Conservation (phyloP, 2,113 vertebrate species). For the Platanista minor region DNA sequence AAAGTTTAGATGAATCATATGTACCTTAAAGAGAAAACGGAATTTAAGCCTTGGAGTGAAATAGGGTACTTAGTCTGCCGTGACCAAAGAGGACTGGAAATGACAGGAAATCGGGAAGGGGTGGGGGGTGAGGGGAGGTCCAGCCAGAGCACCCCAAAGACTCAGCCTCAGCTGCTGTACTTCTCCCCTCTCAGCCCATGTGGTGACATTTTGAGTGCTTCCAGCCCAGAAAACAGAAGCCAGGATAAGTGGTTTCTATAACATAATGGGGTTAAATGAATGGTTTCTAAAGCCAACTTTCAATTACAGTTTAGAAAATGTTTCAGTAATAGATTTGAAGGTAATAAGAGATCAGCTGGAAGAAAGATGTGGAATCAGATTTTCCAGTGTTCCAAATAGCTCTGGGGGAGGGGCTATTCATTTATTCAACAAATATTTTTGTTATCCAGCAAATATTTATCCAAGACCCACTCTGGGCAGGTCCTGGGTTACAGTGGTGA, state of each 20-base stretch:
- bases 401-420: not conserved
- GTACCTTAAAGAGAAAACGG: not conserved
- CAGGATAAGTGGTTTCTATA: not conserved
- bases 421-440: not conserved
- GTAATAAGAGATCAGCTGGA: not conserved
- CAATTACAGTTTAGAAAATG: not conserved
- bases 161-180: not conserved
- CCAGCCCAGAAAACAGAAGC: not conserved
- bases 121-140: rapidly evolving
- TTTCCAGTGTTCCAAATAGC: not conserved
- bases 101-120: not conserved
- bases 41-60: not conserved
- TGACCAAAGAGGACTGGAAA: not conserved
- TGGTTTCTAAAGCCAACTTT: not conserved
- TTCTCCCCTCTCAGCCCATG: not conserved
- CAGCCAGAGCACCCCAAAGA: not conserved
- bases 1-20: not conserved
- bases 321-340: not conserved
- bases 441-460: not conserved
- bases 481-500: not conserved
- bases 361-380: not conserved
- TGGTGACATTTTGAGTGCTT: not conserved
- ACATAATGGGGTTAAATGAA: not conserved
- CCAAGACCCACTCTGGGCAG: not conserved
- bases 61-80: not conserved